A percentile compares a stretch with the other conserved stretches of the same genome.
phyloP scores from a whole-genome alignment of 2,888 invertebrate genomes.

The Tachina grossa region DNA sequence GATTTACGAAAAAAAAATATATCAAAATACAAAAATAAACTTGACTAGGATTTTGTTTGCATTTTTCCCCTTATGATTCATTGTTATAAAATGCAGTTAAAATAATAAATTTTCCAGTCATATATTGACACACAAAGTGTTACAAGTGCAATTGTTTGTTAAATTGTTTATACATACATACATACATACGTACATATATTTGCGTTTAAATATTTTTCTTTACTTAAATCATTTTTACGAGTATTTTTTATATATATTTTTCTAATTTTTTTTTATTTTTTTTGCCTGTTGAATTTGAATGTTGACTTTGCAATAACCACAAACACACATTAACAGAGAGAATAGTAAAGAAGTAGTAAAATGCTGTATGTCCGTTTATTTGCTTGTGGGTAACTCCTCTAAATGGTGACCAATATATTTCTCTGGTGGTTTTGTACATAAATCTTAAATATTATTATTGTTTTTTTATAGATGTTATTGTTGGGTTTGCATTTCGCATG shows the following conservation, averaged over 20 bases:
- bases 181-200: background rate
- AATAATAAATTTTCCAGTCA: constrained; percentile 65
- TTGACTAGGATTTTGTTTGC: constrained; percentile 8
- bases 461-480: constrained; percentile 22
- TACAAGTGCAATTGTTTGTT: constrained; percentile 70
- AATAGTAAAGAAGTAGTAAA: constrained; percentile 34
- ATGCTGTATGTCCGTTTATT: constrained; percentile 25
- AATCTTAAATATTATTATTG: constrained; percentile 65
- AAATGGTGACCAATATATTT: constrained; percentile 58
- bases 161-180: constrained; percentile 23
- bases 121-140: constrained; percentile 68
- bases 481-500: constrained; percentile 40
- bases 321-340: background rate
- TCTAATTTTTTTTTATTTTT: background rate
- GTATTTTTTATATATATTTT: background rate
- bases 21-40: constrained; percentile 9
- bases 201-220: constrained; percentile 6
- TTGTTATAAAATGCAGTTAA: constrained; percentile 64
- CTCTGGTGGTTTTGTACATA: constrained; percentile 43
- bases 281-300: constrained; percentile 22
- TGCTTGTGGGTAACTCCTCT: constrained; percentile 57
- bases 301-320: constrained; percentile 24
- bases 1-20: constrained; percentile 3
- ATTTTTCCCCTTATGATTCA: constrained; percentile 67
- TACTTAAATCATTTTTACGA: constrained; percentile 29